Base-by-base conservation (phyloP, 2,888 invertebrate genomes). In the Brachypalpus laphriformis region DNA sequence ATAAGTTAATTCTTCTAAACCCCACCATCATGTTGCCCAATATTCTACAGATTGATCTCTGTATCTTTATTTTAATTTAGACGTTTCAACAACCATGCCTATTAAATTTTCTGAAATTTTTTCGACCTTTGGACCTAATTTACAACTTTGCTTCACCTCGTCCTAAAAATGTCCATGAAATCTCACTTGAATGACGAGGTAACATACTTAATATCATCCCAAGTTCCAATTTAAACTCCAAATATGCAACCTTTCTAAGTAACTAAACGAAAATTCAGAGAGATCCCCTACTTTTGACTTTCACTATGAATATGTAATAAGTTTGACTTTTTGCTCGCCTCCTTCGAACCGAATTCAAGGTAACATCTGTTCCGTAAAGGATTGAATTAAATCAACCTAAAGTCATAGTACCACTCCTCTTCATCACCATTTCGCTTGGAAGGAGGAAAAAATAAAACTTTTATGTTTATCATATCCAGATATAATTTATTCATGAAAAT, bases 401-500 rank as follows among this genome's bases (percentile, higher is more conserved):
- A 63, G 47, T 65, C 74, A 40, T 28, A 25, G 6, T 5, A 25
- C 54, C 11, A 37, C 34, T 59, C 16, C 42, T 34, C 37, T 25
- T 61, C 49, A 70, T 61, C 66, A 68, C 47, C 68, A 74, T 61
- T 74, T 61, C 11, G 20, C 20, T 8, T 40, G 28, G 25, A 28
- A 14, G 20, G 59, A 8, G 20, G 25, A 25, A 11, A 56, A 70
- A 63, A 45, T 28, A 49, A n/a, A 9, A 16, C 45, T 70, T 25
- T 42, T 40, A 63, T 63, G 11, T 22, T 25, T 31, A 47, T 71
- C 63, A 47, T 70, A 57, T 47, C 11, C 25, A 63, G 11, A 37
- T 63, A 40, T 85, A 80, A 83, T 83, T 85, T 80, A 85, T 85
- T 85, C 83, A 85, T 85, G 70, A 25, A 74, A 75, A 75, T 28